Percentiles rank a stretch among this genome's conserved stretches.
phyloP scores from a whole-genome alignment of 2,797 vertebrate species.

The Thunnus albacares region DNA sequence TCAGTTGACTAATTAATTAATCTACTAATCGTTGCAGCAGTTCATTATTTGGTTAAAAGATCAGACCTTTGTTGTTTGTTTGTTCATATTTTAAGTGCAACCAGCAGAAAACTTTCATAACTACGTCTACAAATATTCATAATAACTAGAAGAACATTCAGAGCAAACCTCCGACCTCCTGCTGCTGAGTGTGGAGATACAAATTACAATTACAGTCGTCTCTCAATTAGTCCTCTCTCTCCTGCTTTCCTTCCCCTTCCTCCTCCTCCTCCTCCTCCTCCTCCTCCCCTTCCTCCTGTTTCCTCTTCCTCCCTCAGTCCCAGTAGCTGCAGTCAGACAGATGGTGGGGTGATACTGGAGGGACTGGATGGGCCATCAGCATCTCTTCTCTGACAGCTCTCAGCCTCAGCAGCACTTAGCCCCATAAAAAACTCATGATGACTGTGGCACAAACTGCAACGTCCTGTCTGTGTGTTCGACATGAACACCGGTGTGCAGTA shows the following conservation, averaged over 20 bases:
- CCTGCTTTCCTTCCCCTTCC: background rate
- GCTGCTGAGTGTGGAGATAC: background rate
- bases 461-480: background rate
- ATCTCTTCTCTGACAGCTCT: conserved; percentile 47
- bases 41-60: too few species aligned
- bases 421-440: conserved; percentile 40
- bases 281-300: background rate
- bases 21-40: too few species aligned
- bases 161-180: background rate
- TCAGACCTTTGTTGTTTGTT: too few species aligned
- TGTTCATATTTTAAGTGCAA: too few species aligned
- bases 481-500: too few species aligned
- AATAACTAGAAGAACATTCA: background rate
- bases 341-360: conserved; percentile 58
- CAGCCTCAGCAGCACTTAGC: conserved; percentile 22
- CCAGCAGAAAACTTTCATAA: background rate
- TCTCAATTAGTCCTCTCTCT: background rate
- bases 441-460: conserved; percentile 26
- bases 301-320: conserved; percentile 12
- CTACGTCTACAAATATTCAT: background rate
- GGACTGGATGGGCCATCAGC: conserved; percentile 40
- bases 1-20: too few species aligned
- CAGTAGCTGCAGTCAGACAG: conserved; percentile 58
- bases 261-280: background rate
- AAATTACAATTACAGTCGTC: background rate